Percentiles rank a stretch among this genome's conserved stretches.
phyloP scores from a whole-genome alignment of 2,888 invertebrate species.

The Drosophila emarginata region DNA sequence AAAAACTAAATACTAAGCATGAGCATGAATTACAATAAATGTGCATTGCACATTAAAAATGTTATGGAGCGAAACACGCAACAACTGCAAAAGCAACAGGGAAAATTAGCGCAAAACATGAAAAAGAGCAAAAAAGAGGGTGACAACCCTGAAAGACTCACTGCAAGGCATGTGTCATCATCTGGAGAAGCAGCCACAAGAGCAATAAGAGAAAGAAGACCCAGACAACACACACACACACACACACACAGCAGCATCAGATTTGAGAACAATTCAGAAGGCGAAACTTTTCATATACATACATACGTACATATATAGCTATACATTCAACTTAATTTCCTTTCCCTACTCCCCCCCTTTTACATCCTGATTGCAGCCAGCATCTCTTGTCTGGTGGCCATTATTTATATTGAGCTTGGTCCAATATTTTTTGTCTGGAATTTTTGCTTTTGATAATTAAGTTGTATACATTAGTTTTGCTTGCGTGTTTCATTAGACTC shows the following conservation, averaged over 20 bases:
- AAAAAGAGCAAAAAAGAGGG: neutral
- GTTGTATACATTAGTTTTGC: slow-evolving; percentile 50
- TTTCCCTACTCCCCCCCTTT: neutral
- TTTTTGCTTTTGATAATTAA: slow-evolving; percentile 59
- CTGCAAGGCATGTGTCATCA: slow-evolving; percentile 5
- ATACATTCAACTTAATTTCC: neutral
- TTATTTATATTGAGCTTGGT: slow-evolving; percentile 50
- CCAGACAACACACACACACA: no score
- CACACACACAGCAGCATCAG: neutral
- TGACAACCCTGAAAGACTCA: slow-evolving; percentile 9
- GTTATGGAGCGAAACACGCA: neutral
- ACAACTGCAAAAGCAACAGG: slow-evolving; percentile 1
- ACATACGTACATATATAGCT: no score
- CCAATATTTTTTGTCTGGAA: slow-evolving; percentile 43
- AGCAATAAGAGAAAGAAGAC: neutral
- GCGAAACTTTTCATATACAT: slow-evolving; percentile 4
- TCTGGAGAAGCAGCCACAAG: neutral
- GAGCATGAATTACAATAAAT: neutral
- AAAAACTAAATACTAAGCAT: slow-evolving; percentile 3
- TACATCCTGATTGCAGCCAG: slow-evolving; percentile 10
- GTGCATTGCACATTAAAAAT: slow-evolving; percentile 3
- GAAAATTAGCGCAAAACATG: slow-evolving; percentile 9
- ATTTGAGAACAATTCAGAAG: slow-evolving; percentile 1
- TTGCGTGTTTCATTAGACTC: slow-evolving; percentile 37
- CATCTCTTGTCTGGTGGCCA: slow-evolving; percentile 27